Percentiles rank a stretch among this genome's conserved stretches.
Evolutionary conservation across 2,888 invertebrate species (phyloP).

Genomic region (Drosophila bunnanda): DNA sequence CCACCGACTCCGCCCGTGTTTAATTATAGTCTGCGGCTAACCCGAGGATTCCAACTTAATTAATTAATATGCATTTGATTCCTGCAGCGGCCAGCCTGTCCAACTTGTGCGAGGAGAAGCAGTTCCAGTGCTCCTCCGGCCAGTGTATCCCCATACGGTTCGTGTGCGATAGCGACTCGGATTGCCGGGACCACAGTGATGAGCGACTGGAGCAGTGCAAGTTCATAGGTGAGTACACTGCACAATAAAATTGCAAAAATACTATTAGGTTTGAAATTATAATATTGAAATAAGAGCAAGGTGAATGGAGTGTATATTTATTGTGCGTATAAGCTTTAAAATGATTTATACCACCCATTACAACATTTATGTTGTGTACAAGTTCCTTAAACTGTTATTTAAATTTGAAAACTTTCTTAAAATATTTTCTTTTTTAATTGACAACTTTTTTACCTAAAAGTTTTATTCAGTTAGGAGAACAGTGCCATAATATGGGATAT

Average conservation of each 20-base stretch:
- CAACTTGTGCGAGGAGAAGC: constrained; percentile 85
- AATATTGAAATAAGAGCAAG: no score
- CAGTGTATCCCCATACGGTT: constrained; percentile 91
- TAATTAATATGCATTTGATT: constrained; percentile 73
- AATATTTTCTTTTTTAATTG: neutral
- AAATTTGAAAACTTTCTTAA: neutral
- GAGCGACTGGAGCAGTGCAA: constrained; percentile 90
- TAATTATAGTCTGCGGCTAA: constrained; percentile 53
- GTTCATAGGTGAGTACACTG: constrained; percentile 85
- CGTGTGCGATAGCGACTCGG: constrained; percentile 91
- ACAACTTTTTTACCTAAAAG: neutral
- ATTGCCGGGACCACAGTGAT: constrained; percentile 93
- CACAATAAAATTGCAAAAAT: neutral
- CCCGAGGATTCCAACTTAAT: constrained; percentile 64
- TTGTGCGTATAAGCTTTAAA: neutral
- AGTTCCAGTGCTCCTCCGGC: constrained; percentile 90
- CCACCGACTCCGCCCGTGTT: constrained; percentile 30
- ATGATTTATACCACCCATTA: no score
- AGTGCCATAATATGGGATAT: no score
- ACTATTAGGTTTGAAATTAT: no score
- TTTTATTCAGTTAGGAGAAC: no score
- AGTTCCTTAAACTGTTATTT: neutral
- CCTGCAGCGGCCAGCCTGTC: constrained; percentile 77
- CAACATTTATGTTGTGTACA: no score
- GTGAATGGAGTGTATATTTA: neutral